phyloP scores from a whole-genome alignment of 2,797 vertebrate genomes.

The Characodon lateralis region DNA sequence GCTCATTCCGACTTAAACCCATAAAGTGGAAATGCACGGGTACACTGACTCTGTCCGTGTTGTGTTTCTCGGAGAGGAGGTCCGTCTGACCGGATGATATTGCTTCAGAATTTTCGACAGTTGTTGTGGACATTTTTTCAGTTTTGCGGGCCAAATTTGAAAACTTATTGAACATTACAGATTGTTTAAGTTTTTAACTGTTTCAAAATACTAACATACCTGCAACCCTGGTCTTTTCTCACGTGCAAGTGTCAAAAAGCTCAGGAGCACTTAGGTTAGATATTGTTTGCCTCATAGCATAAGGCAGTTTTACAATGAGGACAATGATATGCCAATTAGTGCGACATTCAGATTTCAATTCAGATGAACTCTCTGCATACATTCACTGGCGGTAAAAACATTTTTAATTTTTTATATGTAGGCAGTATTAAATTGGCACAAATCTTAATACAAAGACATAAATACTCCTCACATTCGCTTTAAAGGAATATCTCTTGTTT shows the following conservation, averaged over 20 bases:
- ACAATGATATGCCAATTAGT: neutral
- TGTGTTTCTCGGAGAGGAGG: too few species aligned
- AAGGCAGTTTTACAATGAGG: too few species aligned
- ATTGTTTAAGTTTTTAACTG: neutral
- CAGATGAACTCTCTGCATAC: neutral
- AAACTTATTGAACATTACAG: neutral
- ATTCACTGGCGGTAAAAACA: neutral
- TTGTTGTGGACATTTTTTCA: neutral
- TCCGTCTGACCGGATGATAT: too few species aligned
- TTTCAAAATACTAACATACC: neutral
- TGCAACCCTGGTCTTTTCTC: neutral
- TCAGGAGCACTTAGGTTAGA: neutral
- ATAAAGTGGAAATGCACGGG: too few species aligned
- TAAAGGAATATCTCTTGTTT: neutral
- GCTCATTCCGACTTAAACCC: too few species aligned
- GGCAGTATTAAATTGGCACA: neutral
- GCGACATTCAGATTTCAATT: too few species aligned
- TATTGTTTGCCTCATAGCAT: neutral
- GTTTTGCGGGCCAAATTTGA: neutral
- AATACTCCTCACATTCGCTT: neutral
- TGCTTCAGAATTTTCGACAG: neutral
- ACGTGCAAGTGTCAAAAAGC: neutral
- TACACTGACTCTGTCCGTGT: too few species aligned
- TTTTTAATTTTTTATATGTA: neutral
- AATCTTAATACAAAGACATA: neutral